phyloP scores from a whole-genome alignment of 2,113 vertebrate species.

The Myodes glareolus region DNA sequence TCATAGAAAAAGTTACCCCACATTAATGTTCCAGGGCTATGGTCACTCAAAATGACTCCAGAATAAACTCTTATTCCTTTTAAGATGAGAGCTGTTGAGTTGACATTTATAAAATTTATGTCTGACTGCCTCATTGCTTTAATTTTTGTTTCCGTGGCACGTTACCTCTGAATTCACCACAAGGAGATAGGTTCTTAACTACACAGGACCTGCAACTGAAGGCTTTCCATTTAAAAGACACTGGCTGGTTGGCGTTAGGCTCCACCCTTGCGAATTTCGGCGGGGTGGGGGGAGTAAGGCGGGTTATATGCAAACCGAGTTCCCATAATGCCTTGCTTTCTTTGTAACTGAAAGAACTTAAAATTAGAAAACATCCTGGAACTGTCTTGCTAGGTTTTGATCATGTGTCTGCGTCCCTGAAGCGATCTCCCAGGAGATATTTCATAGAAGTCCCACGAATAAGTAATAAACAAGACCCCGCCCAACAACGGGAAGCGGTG shows the following conservation, averaged over 20 bases:
- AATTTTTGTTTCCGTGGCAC: background rate
- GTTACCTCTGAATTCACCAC: background rate
- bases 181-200: background rate
- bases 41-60: background rate
- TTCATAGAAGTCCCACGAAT: background rate
- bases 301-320: background rate
- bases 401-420: background rate
- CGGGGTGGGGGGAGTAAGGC: background rate
- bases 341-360: too few relatives aligned
- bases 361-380: background rate
- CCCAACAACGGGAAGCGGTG: slow-evolving; percentile 46
- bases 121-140: background rate
- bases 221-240: background rate
- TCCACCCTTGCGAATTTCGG: background rate
- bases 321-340: background rate
- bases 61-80: background rate
- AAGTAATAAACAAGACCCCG: background rate
- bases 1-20: too few relatives aligned
- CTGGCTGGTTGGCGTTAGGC: background rate
- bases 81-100: background rate
- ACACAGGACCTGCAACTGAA: background rate
- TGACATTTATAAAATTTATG: background rate
- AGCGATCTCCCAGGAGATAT: background rate
- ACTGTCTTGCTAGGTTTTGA: background rate
- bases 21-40: background rate